These are phyloP conservation scores for Drosophila flavopinicola DNA, from an alignment of 2,888 invertebrate genomes.

Conservation along the genomic window DNA sequence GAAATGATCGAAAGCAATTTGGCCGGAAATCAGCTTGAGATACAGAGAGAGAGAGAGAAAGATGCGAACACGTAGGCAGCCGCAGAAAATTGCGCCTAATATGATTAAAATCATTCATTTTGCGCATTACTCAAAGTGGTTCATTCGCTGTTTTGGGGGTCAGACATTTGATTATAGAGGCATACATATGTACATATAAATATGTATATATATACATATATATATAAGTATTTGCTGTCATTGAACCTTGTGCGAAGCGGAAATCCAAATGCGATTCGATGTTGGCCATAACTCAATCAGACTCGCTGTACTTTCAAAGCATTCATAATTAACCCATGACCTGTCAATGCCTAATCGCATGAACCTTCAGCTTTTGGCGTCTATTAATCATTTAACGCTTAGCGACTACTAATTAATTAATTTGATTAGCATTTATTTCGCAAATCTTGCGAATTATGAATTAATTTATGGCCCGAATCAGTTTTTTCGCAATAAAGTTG, in stretches of 20 bases:
- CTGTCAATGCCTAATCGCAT: slow-evolving; percentile 28
- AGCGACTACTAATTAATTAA: slow-evolving; percentile 71
- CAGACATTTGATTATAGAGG: slow-evolving; percentile 71
- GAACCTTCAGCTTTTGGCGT: slow-evolving; percentile 13
- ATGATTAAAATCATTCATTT: slow-evolving; percentile 77
- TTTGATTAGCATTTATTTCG: slow-evolving; percentile 69
- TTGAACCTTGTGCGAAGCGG: slow-evolving; percentile 57
- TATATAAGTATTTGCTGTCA: slow-evolving; percentile 52
- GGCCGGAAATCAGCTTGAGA: slow-evolving; percentile 25
- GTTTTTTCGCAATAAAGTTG: slow-evolving; percentile 9
- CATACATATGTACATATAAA: not conserved
- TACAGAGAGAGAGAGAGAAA: not conserved
- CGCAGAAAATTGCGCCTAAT: slow-evolving; percentile 66
- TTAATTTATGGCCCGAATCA: slow-evolving; percentile 62
- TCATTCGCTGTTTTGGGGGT: slow-evolving; percentile 48
- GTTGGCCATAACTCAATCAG: not conserved
- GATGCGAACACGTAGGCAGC: slow-evolving; percentile 29
- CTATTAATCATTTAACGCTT: slow-evolving; percentile 58
- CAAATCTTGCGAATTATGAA: slow-evolving; percentile 65
- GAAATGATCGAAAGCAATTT: slow-evolving; percentile 52
- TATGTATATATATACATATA: not conserved
- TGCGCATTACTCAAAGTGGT: slow-evolving; percentile 54
- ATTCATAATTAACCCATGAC: slow-evolving; percentile 29
- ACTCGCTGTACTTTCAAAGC: slow-evolving; percentile 14
- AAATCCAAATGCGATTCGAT: slow-evolving; percentile 22